Evolutionary conservation across 2,888 invertebrate genomes (phyloP).

Genomic region (Rhamnusium bicolor): DNA sequence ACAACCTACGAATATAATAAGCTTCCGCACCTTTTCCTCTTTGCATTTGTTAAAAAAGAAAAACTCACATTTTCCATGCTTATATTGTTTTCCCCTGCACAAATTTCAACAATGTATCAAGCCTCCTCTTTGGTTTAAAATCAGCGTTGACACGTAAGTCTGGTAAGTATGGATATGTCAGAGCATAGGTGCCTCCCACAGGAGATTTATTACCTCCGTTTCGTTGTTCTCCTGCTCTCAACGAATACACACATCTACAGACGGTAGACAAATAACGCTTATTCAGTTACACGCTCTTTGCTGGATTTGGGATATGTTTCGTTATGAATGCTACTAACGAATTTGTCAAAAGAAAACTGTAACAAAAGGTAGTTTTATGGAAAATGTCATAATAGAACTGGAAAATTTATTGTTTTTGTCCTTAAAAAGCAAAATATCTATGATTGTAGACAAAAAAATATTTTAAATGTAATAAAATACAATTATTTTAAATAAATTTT

Average conservation of each 20-base stretch:
- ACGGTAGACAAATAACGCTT: constrained; percentile 45
- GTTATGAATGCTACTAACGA: constrained; percentile 10
- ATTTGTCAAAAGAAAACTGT: neutral
- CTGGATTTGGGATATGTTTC: neutral
- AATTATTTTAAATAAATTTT: too few species aligned
- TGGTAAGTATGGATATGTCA: constrained; percentile 50
- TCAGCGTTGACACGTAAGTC: constrained; percentile 56
- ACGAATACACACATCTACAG: constrained; percentile 42
- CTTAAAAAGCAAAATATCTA: too few species aligned
- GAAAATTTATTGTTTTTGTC: neutral
- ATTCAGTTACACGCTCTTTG: constrained; percentile 12
- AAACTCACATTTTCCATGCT: constrained; percentile 35
- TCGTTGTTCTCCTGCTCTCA: constrained; percentile 42
- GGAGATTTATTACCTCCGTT: constrained; percentile 55
- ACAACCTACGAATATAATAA: neutral
- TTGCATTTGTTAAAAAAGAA: constrained; percentile 29
- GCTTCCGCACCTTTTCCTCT: neutral
- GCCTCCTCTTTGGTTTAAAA: constrained; percentile 55
- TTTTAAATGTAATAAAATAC: too few species aligned
- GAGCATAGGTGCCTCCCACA: constrained; percentile 45
- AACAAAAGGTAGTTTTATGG: neutral
- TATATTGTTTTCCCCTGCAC: constrained; percentile 31
- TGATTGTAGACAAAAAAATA: too few species aligned
- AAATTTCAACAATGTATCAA: constrained; percentile 46
- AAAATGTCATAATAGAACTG: neutral